phyloP scores from a whole-genome alignment of 2,113 vertebrate genomes.

The Hystrix brachyura region DNA sequence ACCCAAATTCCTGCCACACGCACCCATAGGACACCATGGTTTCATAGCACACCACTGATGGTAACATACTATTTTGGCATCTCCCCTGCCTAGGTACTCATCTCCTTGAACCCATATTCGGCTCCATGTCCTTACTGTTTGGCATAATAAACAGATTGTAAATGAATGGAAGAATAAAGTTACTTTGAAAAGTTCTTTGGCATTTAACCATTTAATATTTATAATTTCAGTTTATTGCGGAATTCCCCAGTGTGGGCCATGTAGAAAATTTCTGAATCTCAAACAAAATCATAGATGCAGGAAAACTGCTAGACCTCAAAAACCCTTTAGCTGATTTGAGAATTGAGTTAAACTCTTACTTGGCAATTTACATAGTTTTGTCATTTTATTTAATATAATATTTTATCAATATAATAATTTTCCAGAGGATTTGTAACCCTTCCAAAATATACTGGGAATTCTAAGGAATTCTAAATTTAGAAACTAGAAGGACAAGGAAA shows the following conservation, averaged over 20 bases:
- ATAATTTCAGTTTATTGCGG: neutral
- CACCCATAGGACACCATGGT: neutral
- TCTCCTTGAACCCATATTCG: neutral
- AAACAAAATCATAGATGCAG: neutral
- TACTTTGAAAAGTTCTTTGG: neutral
- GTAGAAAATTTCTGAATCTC: conserved; percentile 2
- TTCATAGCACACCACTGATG: neutral
- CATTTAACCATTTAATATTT: conserved; percentile 57
- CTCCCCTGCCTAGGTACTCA: neutral
- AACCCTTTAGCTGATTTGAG: neutral
- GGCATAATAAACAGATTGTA: neutral
- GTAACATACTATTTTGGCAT: neutral
- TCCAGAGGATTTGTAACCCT: neutral
- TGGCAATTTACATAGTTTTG: neutral
- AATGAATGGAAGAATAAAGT: neutral
- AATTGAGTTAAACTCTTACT: conserved; percentile 2
- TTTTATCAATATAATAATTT: conserved; percentile 33
- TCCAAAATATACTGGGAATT: conserved; percentile 33
- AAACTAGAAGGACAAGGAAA: conserved; percentile 51
- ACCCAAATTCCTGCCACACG: neutral
- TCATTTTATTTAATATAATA: conserved; percentile 43
- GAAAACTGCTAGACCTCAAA: neutral
- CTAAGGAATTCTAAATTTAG: conserved; percentile 43
- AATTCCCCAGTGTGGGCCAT: neutral
- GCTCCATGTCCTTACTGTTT: neutral